A percentile compares a stretch with the other conserved stretches of the same genome.
These are phyloP conservation scores for Apamea sordens DNA, from an alignment of 2,888 invertebrate species.

Conservation along the genomic window DNA sequence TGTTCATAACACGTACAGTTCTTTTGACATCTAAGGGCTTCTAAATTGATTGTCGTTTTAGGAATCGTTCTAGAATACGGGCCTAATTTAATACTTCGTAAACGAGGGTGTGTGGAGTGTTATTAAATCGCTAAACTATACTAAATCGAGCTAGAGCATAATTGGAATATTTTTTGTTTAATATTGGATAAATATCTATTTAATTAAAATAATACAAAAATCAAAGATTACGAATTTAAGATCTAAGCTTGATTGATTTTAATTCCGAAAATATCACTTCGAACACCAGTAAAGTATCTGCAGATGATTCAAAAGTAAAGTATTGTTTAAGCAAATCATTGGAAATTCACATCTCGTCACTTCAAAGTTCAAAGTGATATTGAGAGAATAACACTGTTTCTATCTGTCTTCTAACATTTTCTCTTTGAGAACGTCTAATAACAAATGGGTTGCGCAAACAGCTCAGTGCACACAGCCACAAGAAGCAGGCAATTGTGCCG, in stretches of 20 bases:
- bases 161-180: neutral
- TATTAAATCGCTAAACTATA: slow-evolving; percentile 2
- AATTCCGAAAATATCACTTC: slow-evolving; percentile 20
- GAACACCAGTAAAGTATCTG: neutral
- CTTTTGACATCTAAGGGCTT: neutral
- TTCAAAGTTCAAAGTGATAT: slow-evolving; percentile 8
- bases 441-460: slow-evolving; percentile 85
- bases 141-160: neutral
- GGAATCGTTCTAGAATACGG: slow-evolving; percentile 10
- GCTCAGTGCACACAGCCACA: slow-evolving; percentile 94
- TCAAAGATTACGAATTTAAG: neutral
- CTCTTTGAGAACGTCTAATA: slow-evolving; percentile 68
- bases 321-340: neutral
- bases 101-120: neutral
- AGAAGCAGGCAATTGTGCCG: slow-evolving; percentile 94
- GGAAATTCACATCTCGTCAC: neutral
- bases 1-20: neutral
- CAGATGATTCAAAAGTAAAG: neutral
- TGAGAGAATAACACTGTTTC: slow-evolving; percentile 17
- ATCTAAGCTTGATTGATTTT: neutral
- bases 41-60: neutral
- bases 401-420: slow-evolving; percentile 27
- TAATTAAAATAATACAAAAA: neutral
- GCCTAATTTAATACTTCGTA: neutral
- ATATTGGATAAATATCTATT: neutral